Evolutionary conservation across 2,888 invertebrate species (phyloP).

Genomic region (Xylophagus ater): DNA sequence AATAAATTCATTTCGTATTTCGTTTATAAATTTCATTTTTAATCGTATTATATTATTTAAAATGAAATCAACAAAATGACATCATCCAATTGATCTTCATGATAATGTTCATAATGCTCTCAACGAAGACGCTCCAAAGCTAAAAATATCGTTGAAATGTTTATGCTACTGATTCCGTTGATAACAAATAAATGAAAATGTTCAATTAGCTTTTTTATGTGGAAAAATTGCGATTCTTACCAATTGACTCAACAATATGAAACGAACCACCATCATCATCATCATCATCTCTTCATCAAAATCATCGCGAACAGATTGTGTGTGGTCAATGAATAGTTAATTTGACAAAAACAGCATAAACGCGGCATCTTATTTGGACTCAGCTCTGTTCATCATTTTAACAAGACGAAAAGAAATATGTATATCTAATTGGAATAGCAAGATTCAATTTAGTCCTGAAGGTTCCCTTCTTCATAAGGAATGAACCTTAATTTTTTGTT

Average conservation of each 20-base stretch:
- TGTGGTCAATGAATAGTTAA: slow-evolving; percentile 17
- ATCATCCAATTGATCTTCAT: slow-evolving; percentile 10
- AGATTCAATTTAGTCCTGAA: slow-evolving; percentile 17
- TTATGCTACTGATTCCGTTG: slow-evolving; percentile 4
- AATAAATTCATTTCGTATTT: too few relatives aligned
- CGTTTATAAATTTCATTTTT: too few relatives aligned
- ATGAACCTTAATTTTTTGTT: too few relatives aligned
- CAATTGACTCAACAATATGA: neutral
- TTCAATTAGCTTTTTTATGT: slow-evolving; percentile 1
- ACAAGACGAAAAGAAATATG: too few relatives aligned
- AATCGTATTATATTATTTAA: slow-evolving; percentile 8
- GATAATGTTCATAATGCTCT: neutral
- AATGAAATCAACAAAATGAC: slow-evolving; percentile 8
- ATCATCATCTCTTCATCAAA: neutral
- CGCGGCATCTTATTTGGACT: slow-evolving; percentile 3
- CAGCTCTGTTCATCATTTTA: slow-evolving; percentile 3
- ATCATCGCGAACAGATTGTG: slow-evolving; percentile 9
- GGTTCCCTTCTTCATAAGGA: too few relatives aligned
- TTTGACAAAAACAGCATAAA: slow-evolving; percentile 9
- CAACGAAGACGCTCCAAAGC: neutral
- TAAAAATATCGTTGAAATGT: neutral
- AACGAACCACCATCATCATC: neutral
- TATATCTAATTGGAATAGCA: slow-evolving; percentile 14
- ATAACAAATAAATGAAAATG: neutral
- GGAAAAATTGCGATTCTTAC: neutral